Conservation (phyloP, 2,888 invertebrate genomes). For the Drosophila greeni region DNA sequence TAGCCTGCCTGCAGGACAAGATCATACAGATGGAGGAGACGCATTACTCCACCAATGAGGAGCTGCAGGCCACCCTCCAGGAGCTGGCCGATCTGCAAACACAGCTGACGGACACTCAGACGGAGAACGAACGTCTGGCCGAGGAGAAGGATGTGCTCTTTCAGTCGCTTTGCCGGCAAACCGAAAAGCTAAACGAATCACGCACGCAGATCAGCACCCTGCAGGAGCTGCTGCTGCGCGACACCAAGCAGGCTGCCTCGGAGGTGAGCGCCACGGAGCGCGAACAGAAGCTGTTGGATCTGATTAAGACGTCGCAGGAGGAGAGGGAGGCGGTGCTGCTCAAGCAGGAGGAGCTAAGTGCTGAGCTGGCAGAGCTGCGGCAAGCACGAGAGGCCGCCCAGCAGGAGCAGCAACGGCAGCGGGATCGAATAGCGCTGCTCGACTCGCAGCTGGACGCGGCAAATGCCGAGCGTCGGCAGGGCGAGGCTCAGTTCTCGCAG, state of each 20-base stretch:
- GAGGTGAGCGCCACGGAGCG: slow-evolving; percentile 86
- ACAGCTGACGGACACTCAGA: slow-evolving; percentile 90
- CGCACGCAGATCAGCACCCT: slow-evolving; percentile 89
- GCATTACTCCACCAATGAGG: slow-evolving; percentile 89
- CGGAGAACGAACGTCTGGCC: slow-evolving; percentile 90
- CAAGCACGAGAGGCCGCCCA: slow-evolving; percentile 82
- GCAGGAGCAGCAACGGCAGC: slow-evolving; percentile 83
- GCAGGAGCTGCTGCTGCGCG: slow-evolving; percentile 86
- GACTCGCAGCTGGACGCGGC: slow-evolving; percentile 87
- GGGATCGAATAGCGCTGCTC: slow-evolving; percentile 84
- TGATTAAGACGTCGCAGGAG: slow-evolving; percentile 90
- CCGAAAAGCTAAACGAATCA: slow-evolving; percentile 93
- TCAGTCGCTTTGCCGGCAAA: slow-evolving; percentile 94
- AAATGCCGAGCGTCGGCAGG: slow-evolving; percentile 85
- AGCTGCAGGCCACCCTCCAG: slow-evolving; percentile 94
- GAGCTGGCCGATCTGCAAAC: slow-evolving; percentile 94
- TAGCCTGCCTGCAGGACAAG: slow-evolving; percentile 94
- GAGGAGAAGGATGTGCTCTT: slow-evolving; percentile 94
- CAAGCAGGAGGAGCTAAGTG: slow-evolving; percentile 88
- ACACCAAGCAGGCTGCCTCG: slow-evolving; percentile 82
- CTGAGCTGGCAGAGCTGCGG: slow-evolving; percentile 84
- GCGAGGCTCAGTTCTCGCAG: slow-evolving; percentile 85
- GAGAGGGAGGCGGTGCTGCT: slow-evolving; percentile 86
- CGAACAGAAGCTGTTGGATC: slow-evolving; percentile 89
- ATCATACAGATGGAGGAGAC: slow-evolving; percentile 83